Evolutionary conservation across 2,888 invertebrate species (phyloP), one percentile per base, ranked within the genome.

Genomic region (Rhagium mordax): DNA sequence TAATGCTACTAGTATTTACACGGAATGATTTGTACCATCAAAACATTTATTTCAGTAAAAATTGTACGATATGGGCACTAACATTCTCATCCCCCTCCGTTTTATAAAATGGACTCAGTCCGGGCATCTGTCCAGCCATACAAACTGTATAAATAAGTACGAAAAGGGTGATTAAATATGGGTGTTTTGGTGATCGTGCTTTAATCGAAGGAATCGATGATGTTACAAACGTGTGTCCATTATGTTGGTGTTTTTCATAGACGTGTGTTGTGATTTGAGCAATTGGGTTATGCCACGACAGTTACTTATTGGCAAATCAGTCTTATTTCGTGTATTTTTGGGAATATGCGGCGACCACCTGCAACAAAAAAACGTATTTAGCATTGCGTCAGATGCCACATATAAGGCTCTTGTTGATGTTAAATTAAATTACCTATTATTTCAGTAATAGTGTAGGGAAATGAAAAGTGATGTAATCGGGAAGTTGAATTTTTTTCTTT

Each of bases 281-380:
- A 84, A 83, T 79, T 79, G 71, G 74, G 79, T 82, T 76, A 81
- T 80, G 82, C 83, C 83, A 79, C 80, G 79, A 78, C 77, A 76
- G 74, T 79, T 78, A 73, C 78, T 79, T 81, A 78, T 79, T 81
- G 84, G 83, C 84, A 82, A 81, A 76, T 84, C 84, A 84, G 84
- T 84, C 84, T 84, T 84, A 80, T 83, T 79, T 78, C 64, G 75
- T 78, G 73, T 74, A 72, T 78, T 69, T 68, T 71, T 65, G 72
- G 72, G 71, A 70, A 49, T 70, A 62, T 74, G 76, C 77, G 78
- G 81, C 79, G 74, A 76, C 76, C 79, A 79, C 74, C 79, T 79
- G 70, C 13, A 75, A 79, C 74, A 70, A 64, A 74, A 73, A 65
- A 33, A 69, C 27, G 41, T 3, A 65, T 41, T 51, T 13, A 65